Percentiles rank a stretch among this genome's conserved stretches.
These are phyloP conservation scores for Anas platyrhynchos DNA, from an alignment of 2,113 vertebrate species.

Conservation along the genomic window DNA sequence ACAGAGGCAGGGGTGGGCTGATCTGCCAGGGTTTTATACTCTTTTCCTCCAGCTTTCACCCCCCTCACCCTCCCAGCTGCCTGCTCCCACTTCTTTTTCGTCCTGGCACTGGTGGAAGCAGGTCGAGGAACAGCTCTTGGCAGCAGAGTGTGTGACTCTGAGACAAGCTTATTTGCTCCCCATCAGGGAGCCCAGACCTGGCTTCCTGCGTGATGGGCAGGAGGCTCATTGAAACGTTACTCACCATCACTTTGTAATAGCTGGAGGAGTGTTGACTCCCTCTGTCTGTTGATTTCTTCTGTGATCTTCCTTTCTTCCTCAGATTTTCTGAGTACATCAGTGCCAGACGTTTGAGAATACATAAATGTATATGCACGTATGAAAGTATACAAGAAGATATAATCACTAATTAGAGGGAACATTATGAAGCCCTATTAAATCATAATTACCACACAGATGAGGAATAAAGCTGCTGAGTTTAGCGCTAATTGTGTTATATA, in stretches of 20 bases:
- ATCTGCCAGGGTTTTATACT: neutral
- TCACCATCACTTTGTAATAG: accelerated
- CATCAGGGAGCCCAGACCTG: accelerated
- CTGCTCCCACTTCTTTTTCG: neutral
- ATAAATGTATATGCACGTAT: neutral
- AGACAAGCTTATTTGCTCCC: neutral
- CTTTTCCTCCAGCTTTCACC: neutral
- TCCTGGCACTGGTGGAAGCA: neutral
- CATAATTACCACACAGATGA: neutral
- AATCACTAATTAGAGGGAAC: neutral
- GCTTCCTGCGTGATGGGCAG: neutral
- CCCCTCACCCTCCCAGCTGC: neutral
- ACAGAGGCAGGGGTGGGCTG: neutral
- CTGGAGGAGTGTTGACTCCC: accelerated
- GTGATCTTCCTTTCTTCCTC: neutral
- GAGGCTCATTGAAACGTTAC: neutral
- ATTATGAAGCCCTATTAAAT: slow-evolving; percentile 2
- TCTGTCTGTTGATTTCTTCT: neutral
- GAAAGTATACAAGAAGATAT: neutral
- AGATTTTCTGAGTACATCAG: neutral
- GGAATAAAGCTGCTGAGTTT: slow-evolving; percentile 29
- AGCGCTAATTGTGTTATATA: neutral
- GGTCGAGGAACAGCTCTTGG: neutral
- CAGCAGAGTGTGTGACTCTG: accelerated
- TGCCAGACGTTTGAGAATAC: neutral